Conservation (phyloP, 2,113 vertebrate genomes). For the Puma concolor region DNA sequence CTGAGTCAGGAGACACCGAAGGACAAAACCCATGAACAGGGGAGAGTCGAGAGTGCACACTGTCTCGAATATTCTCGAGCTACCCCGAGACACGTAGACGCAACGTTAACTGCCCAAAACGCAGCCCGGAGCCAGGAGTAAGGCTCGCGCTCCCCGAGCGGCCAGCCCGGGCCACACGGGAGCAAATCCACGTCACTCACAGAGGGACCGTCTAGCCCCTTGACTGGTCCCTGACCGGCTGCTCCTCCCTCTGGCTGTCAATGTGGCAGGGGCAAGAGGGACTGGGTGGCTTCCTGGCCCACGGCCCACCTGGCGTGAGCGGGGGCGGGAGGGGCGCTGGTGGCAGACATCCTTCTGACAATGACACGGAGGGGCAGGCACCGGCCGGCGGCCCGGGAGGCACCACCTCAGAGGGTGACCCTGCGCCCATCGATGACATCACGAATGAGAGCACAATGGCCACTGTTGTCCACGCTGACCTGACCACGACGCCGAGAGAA, state of each 20-base stretch:
- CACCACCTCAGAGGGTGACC: not conserved
- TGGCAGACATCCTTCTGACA: not conserved
- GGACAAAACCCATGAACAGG: not conserved
- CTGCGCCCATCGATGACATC: not conserved
- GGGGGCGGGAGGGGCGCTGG: accelerated
- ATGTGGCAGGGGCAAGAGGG: not conserved
- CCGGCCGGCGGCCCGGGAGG: accelerated
- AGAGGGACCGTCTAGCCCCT: not conserved
- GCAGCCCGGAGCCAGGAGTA: not conserved
- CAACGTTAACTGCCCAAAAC: not conserved
- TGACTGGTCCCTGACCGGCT: not conserved
- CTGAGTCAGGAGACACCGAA: not conserved
- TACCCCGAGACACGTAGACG: not conserved
- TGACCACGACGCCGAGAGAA: accelerated
- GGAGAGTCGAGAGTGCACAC: not conserved
- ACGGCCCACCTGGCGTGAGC: not conserved
- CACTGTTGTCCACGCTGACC: accelerated
- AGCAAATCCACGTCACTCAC: not conserved
- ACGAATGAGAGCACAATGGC: not conserved
- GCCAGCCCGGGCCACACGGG: accelerated
- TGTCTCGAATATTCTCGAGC: not conserved
- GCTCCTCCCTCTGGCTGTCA: not conserved
- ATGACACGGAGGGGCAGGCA: accelerated
- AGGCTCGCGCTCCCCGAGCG: not conserved
- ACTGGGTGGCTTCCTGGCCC: not conserved